Base-by-base conservation (phyloP, 1,140 invertebrate genomes). In the Globodera rostochiensis region DNA sequence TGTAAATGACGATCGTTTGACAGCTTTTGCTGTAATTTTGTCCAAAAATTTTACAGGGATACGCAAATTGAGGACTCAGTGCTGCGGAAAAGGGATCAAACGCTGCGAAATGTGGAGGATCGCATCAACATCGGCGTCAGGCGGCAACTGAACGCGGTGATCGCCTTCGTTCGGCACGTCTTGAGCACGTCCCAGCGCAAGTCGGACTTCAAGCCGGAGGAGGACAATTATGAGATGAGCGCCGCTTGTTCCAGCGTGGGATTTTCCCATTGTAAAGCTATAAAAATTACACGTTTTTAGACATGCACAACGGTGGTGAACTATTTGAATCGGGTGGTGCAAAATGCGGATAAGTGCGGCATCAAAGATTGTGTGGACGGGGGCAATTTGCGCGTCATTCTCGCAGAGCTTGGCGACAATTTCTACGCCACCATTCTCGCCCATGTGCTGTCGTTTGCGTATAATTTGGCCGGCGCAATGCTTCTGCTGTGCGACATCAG, bases 401-500 rank as follows among this genome's bases (percentile, higher is more conserved):
- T 97, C 15, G 93, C 94, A 45, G 97, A 98, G 90, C 91, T 99
- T 3, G 96, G 96, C 1, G 93, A 94, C 36, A 91, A 95, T 73
- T 93, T 98, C 82, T 96, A 98, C 91, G 91, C 95, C 80, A 93
- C 96, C n/a, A 94, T 98, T 77, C 96, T 96, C 87, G 96, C 98
- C 86, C 97, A 99, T 91, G 91, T 98, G 66, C 93, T 95, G 84
- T 94, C 95, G 86, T 98, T 95, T 92, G 95, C 96, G 88, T 99
- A 97, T 88, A 98, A 96, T 91, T 95, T 95, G 25, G 93, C 95
- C 80, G 97, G 94, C 94, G 96, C 96, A 4, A 97, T 98, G 95
- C 94, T 96, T 90, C 95, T 95, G 3, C 97, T 99, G 82, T 98
- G 95, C 91, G 97, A 99, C 92, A 94, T 99, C 76, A 98, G 97